Conservation (phyloP, 2,113 vertebrate genomes). For the Muscicapa adusta region DNA sequence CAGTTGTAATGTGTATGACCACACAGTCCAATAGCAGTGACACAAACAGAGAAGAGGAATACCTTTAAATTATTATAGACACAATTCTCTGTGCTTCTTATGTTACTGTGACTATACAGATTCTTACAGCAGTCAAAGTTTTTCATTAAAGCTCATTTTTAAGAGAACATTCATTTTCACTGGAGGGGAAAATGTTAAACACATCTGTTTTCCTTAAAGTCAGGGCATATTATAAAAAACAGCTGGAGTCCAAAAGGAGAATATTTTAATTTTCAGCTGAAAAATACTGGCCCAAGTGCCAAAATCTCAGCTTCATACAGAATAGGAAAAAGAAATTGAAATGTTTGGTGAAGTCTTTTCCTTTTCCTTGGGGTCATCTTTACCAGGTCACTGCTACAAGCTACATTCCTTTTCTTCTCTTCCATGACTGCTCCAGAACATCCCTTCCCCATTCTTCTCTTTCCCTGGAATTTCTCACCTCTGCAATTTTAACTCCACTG, state of each 20-base stretch:
- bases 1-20: not conserved
- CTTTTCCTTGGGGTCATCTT: not conserved
- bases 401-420: not conserved
- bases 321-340: not conserved
- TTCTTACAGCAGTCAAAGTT: not conserved
- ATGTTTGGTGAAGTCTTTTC: not conserved
- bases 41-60: not conserved
- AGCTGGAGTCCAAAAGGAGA: not conserved
- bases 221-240: not conserved
- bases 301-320: not conserved
- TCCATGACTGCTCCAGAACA: not conserved
- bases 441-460: not conserved
- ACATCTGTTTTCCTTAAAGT: not conserved
- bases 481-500: not conserved
- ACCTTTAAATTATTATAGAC: not conserved
- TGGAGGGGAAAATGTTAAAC: not conserved
- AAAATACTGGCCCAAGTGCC: not conserved
- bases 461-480: not conserved
- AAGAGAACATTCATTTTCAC: not conserved
- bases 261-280: not conserved
- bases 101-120: not conserved
- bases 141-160: not conserved
- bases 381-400: not conserved
- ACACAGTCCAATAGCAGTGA: not conserved
- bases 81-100: not conserved